These are phyloP conservation scores for Pangasius krempfi DNA, from an alignment of 2,797 vertebrate species.

Conservation along the genomic window DNA sequence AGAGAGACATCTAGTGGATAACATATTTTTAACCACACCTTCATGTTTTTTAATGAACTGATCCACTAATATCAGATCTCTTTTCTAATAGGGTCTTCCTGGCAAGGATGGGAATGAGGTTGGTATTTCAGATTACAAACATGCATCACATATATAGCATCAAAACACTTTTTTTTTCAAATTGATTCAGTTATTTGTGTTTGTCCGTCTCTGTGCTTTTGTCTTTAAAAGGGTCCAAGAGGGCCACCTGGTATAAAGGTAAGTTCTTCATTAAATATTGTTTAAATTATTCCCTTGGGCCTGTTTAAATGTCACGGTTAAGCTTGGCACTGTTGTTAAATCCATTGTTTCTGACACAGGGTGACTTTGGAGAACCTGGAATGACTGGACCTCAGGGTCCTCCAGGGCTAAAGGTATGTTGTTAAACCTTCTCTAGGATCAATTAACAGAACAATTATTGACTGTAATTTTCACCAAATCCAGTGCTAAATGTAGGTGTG, in stretches of 20 bases:
- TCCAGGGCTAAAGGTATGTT: constrained; percentile 80
- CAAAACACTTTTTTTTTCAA: not conserved
- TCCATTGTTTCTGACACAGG: constrained; percentile 69
- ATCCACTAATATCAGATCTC: constrained; percentile 11
- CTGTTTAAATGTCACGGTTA: not conserved
- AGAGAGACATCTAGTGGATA: constrained; percentile 71
- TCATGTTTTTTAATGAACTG: not conserved
- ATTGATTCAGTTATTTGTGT: constrained; percentile 5
- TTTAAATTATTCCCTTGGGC: not conserved
- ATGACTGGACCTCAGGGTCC: constrained; percentile 79
- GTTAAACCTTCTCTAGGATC: not conserved
- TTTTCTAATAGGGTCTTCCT: constrained; percentile 75
- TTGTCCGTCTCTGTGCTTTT: constrained; percentile 30
- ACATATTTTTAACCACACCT: constrained; percentile 24
- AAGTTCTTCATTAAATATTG: constrained; percentile 40
- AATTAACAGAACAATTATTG: not conserved
- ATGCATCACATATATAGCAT: not conserved
- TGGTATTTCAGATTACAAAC: constrained; percentile 57
- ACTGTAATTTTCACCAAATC: not conserved
- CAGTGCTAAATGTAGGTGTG: not conserved
- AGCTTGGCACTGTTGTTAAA: constrained; percentile 2
- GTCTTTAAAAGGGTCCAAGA: constrained; percentile 76
- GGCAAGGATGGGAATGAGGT: constrained; percentile 84
- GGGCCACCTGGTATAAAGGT: constrained; percentile 86
- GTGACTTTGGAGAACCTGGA: constrained; percentile 81